A percentile compares a stretch with the other conserved stretches of the same genome.
Evolutionary conservation across 2,797 vertebrate species (phyloP).

Genomic region (Sebastolobus alascanus): DNA sequence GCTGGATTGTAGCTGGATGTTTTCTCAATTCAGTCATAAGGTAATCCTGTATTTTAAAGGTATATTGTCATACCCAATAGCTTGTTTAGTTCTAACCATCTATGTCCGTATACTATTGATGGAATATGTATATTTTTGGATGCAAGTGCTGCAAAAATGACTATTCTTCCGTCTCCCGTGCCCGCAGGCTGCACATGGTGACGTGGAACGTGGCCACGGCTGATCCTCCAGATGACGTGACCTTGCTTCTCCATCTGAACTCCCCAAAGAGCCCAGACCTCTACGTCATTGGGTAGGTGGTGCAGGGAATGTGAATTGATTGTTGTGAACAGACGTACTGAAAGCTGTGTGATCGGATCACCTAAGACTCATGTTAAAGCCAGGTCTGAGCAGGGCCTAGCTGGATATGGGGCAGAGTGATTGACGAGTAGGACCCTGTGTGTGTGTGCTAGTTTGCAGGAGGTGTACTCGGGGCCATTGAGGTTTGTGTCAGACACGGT

Average conservation of each 20-base stretch:
- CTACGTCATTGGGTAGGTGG: slow-evolving; percentile 93
- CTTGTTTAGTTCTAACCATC: background rate
- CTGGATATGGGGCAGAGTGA: background rate
- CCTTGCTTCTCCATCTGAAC: slow-evolving; percentile 88
- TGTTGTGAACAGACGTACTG: too few species aligned
- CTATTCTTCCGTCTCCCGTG: background rate
- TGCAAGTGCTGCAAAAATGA: background rate
- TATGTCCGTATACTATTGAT: background rate
- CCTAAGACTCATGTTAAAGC: too few species aligned
- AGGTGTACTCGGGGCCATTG: slow-evolving; percentile 90
- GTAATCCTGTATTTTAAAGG: background rate
- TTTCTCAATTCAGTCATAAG: background rate
- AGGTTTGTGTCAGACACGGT: slow-evolving; percentile 90
- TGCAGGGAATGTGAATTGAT: too few species aligned
- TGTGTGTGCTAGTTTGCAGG: slow-evolving; percentile 90
- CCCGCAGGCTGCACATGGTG: slow-evolving; percentile 90
- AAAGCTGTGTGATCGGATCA: too few species aligned
- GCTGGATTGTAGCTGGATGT: background rate
- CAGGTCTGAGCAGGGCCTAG: background rate
- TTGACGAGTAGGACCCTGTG: background rate
- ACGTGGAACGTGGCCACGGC: slow-evolving; percentile 98
- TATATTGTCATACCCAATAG: background rate
- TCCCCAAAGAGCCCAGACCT: slow-evolving; percentile 84
- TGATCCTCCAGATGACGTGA: slow-evolving; percentile 89
- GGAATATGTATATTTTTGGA: background rate